Evolutionary conservation across 2,888 invertebrate genomes (phyloP).

Genomic region (Cremastobaeus sp.): DNA sequence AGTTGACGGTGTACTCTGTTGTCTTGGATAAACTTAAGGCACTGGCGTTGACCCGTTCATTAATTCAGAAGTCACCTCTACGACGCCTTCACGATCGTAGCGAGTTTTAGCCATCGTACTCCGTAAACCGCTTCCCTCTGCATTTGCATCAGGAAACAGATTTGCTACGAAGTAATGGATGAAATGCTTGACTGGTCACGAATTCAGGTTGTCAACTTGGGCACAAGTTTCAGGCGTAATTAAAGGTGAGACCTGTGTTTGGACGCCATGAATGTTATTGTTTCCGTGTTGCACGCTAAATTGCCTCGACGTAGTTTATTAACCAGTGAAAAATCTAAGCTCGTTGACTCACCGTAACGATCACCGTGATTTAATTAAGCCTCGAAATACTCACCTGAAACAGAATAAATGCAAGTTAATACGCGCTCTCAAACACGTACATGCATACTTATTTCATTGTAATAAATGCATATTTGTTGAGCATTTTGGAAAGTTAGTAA

Average conservation of each 20-base stretch:
- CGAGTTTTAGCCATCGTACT: conserved; percentile 63
- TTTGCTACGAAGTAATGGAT: conserved; percentile 75
- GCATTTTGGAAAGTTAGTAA: no score
- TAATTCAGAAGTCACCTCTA: conserved; percentile 70
- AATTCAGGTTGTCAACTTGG: conserved; percentile 57
- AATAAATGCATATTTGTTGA: no score
- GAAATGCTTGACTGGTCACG: conserved; percentile 71
- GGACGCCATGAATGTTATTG: conserved; percentile 10
- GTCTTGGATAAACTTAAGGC: conserved; percentile 57
- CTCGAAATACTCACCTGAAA: conserved; percentile 29
- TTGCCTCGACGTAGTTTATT: no score
- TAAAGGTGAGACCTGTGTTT: conserved; percentile 31
- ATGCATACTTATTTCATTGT: no score
- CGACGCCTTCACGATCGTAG: conserved; percentile 68
- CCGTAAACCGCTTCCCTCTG: conserved; percentile 63
- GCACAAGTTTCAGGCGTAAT: conserved; percentile 37
- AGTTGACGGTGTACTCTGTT: conserved; percentile 48
- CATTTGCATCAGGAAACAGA: conserved; percentile 74
- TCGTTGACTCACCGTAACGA: conserved; percentile 1
- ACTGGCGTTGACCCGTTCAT: conserved; percentile 65
- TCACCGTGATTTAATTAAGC: not conserved
- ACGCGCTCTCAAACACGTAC: no score
- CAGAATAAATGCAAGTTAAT: conserved; percentile 9
- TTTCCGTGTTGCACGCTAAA: no score
- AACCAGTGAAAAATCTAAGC: no score